Conservation (phyloP, 1,140 invertebrate genomes). For the Drosophila bifasciata region DNA sequence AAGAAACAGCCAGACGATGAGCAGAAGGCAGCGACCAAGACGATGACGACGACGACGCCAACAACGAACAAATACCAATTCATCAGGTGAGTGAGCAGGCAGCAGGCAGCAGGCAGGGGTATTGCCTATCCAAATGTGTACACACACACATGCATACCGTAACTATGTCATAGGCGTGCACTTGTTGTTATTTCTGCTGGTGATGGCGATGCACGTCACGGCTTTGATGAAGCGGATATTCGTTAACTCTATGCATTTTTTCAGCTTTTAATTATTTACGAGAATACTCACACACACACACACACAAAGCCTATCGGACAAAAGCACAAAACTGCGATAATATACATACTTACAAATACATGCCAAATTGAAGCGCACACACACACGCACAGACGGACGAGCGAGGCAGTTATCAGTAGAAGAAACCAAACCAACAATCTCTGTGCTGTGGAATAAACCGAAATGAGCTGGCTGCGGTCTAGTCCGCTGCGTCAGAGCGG, state of each 20-base stretch:
- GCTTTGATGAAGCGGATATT: conserved; percentile 31
- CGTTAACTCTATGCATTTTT: conserved; percentile 51
- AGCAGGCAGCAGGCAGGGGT: conserved; percentile 21
- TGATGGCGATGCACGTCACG: conserved; percentile 1
- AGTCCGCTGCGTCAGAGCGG: conserved; percentile 87
- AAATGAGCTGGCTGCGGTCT: conserved; percentile 88
- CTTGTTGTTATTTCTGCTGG: conserved; percentile 28
- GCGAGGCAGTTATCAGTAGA: conserved; percentile 37
- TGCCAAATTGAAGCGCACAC: conserved; percentile 46
- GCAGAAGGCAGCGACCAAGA: conserved; percentile 21
- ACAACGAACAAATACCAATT: conserved; percentile 43
- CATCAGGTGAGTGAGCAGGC: conserved; percentile 67
- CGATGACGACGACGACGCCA: conserved; percentile 44
- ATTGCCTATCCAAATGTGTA: conserved; percentile 41
- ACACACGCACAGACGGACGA: conserved; percentile 1
- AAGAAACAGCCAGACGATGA: conserved; percentile 16
- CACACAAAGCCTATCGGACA: conserved; percentile 14
- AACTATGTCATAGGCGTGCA: conserved; percentile 43
- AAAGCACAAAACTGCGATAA: conserved; percentile 66
- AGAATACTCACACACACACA: conserved; percentile 60
- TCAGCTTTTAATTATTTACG: conserved; percentile 54
- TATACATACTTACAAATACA: conserved; percentile 29
- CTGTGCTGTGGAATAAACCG: neutral
- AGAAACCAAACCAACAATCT: conserved; percentile 15
- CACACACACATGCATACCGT: neutral